A percentile compares a stretch with the other conserved stretches of the same genome.
Conservation (phyloP, 2,888 invertebrate species). For the Megastigmus dorsalis region DNA sequence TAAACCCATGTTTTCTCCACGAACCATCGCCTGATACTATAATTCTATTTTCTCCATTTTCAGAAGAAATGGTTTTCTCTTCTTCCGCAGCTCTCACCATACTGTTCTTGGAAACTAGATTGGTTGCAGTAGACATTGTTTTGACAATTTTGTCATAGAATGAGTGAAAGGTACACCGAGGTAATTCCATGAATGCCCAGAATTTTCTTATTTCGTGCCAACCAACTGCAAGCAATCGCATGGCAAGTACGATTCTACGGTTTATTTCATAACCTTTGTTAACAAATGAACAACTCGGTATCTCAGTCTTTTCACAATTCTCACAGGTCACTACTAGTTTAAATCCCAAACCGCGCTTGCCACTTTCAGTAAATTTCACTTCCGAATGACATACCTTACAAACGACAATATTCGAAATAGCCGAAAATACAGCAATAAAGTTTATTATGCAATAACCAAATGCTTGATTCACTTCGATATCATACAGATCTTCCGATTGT, state of each 20-base stretch:
- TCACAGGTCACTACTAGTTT: conserved; percentile 56
- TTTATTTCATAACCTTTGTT: conserved; percentile 57
- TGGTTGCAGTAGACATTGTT: too few species aligned
- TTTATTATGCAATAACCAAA: too few species aligned
- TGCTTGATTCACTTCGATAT: background rate
- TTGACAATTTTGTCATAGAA: too few species aligned
- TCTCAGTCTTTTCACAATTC: conserved; percentile 50
- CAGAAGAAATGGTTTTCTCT: conserved; percentile 29
- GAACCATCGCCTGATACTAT: conserved; percentile 30
- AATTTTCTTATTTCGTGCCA: too few species aligned
- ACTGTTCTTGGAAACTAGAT: conserved; percentile 24
- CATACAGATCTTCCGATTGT: background rate
- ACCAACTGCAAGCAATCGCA: too few species aligned
- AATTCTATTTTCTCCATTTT: conserved; percentile 31
- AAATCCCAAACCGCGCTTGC: conserved; percentile 58
- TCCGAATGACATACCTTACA: background rate
- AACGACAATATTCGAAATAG: too few species aligned
- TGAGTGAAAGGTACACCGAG: too few species aligned
- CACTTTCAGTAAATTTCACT: conserved; percentile 20
- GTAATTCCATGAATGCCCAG: too few species aligned
- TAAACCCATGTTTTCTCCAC: conserved; percentile 37
- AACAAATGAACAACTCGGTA: conserved; percentile 54
- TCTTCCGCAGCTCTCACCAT: too few species aligned
- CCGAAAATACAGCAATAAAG: too few species aligned
- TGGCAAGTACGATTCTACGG: conserved; percentile 56